Percentiles rank a stretch among this genome's conserved stretches.
Conservation (phyloP, 1,140 invertebrate genomes). For the Drosophila pruinosa region DNA sequence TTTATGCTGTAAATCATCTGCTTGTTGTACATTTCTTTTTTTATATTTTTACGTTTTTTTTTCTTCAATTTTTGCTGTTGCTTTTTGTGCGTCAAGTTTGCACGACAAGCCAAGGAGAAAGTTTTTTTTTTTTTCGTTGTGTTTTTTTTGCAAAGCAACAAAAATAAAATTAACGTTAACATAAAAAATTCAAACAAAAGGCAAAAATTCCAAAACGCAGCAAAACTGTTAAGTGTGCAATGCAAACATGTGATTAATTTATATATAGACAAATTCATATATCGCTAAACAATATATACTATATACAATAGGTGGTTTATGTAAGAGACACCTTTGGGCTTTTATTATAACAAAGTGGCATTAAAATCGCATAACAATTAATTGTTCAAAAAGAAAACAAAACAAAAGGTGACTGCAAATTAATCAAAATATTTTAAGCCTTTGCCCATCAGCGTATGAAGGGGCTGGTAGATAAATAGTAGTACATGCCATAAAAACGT, state of each 20-base stretch:
- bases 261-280: conserved; percentile 23
- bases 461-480: background rate
- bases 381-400: conserved; percentile 32
- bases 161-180: conserved; percentile 60
- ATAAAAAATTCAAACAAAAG: conserved; percentile 54
- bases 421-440: conserved; percentile 54
- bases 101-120: conserved; percentile 69
- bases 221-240: conserved; percentile 62
- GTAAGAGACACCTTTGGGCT: conserved; percentile 40
- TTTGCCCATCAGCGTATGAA: background rate
- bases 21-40: conserved; percentile 61
- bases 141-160: conserved; percentile 46
- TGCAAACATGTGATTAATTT: conserved; percentile 60
- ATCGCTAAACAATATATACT: background rate
- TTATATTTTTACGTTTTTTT: conserved; percentile 14
- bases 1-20: conserved; percentile 69
- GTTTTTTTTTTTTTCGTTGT: conserved; percentile 55
- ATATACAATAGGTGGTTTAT: conserved; percentile 36
- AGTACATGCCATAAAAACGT: background rate
- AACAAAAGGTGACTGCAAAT: conserved; percentile 52
- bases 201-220: conserved; percentile 55
- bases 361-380: conserved; percentile 77
- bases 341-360: conserved; percentile 41
- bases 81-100: conserved; percentile 62
- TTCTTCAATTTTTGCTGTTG: conserved; percentile 15